A percentile compares a stretch with the other conserved stretches of the same genome.
These are phyloP conservation scores for Dynastes hyllus DNA, from an alignment of 2,888 invertebrate genomes.

Conservation along the genomic window DNA sequence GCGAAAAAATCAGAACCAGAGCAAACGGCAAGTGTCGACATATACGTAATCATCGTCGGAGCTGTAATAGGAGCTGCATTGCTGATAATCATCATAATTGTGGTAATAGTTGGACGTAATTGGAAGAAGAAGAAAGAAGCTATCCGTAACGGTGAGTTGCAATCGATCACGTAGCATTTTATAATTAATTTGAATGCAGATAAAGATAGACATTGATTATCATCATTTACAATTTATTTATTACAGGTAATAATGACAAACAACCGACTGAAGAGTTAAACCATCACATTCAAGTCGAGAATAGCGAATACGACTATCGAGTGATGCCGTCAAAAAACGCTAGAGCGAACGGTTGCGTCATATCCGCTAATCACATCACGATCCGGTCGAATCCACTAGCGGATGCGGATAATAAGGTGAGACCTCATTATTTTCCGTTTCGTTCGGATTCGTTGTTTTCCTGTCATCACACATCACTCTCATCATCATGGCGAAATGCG, in stretches of 20 bases:
- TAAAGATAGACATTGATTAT: background rate
- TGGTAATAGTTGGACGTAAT: slow-evolving; percentile 71
- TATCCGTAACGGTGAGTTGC: slow-evolving; percentile 58
- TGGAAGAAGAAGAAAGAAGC: slow-evolving; percentile 72
- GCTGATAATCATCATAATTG: slow-evolving; percentile 67
- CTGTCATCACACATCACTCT: slow-evolving; percentile 30
- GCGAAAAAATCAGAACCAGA: slow-evolving; percentile 49
- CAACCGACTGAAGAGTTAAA: slow-evolving; percentile 65
- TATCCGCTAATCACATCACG: slow-evolving; percentile 74
- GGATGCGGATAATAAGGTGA: slow-evolving; percentile 79
- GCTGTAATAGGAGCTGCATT: slow-evolving; percentile 73
- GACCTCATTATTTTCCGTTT: slow-evolving; percentile 63
- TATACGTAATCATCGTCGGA: slow-evolving; percentile 76
- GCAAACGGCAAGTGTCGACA: slow-evolving; percentile 54
- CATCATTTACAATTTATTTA: slow-evolving; percentile 25
- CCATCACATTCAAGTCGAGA: slow-evolving; percentile 69
- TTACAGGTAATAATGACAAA: slow-evolving; percentile 63
- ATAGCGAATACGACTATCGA: slow-evolving; percentile 66
- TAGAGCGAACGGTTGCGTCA: slow-evolving; percentile 67
- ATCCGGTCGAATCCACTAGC: slow-evolving; percentile 86
- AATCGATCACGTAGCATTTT: slow-evolving; percentile 5
- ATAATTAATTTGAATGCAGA: background rate
- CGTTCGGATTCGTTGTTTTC: slow-evolving; percentile 52
- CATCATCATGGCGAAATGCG: slow-evolving; percentile 23
- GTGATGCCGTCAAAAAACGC: slow-evolving; percentile 64